Evolutionary conservation across 2,888 invertebrate genomes (phyloP), one percentile per base, ranked within the genome.

Genomic region (Anthophora plumipes): DNA sequence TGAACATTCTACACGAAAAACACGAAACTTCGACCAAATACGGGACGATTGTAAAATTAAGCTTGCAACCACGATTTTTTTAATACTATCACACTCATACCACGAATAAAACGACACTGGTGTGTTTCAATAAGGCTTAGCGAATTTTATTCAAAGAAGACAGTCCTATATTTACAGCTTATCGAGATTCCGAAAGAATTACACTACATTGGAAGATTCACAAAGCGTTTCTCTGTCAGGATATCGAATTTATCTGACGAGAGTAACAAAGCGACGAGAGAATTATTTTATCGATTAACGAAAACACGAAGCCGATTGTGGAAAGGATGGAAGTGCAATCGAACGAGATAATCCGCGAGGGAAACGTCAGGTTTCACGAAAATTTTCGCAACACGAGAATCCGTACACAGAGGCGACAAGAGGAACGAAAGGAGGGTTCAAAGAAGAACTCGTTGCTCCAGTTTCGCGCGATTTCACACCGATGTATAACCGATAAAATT

Each of bases 401-500:
- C 60, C n/a, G n/a, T 31, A 31, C 25, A 25, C n/a, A n/a, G 22
- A 17, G 20, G 14, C 17, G 41, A 52, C 7, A 17, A 17, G 17
- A 50, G 31, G 31, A 37, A 1, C 3, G 59, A 50, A 22, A 20
- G 20, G n/a, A n/a, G 0, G 37, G 22, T n/a, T n/a, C n/a, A n/a
- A n/a, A n/a, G n/a, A n/a, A n/a, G n/a, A n/a, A n/a, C n/a, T n/a
- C 3, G 50, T 43, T 76, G 61, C 46, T 59, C 59, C 17, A n/a
- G 68, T 75, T 64, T 39, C 70, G n/a, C 54, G 63, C 57, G 68
- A 82, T 82, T 74, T 74, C 68, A 41, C 54, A 25, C 25, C 31
- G 54, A 20, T 52, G 48, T 57, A 60, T n/a, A 52, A 4, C 31
- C 71, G 70, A 82, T 82, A 80, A 80, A 82, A 85, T 80, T 69